Percentiles rank a stretch among this genome's conserved stretches.
These are phyloP conservation scores for Caenorhabditis doughertyi DNA, from an alignment of 2,888 invertebrate species.

Conservation along the genomic window DNA sequence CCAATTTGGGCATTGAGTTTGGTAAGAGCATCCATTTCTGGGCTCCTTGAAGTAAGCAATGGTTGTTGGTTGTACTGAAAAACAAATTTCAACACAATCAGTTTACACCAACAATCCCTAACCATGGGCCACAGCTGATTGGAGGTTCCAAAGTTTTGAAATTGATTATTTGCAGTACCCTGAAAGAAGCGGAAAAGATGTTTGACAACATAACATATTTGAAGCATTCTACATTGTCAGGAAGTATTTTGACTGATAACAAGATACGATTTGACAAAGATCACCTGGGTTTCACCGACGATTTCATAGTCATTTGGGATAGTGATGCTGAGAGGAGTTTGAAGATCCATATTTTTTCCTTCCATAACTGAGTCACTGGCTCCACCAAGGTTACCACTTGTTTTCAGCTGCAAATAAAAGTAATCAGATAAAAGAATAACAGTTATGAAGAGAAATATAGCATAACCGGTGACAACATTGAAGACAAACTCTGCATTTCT, in stretches of 20 bases:
- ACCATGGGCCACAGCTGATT: constrained; percentile 25
- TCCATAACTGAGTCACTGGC: neutral
- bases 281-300: constrained; percentile 32
- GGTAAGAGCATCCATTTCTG: constrained; percentile 23
- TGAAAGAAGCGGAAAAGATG: neutral
- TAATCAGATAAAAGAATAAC: neutral
- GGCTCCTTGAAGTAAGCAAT: constrained; percentile 22
- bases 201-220: neutral
- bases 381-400: neutral
- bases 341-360: constrained; percentile 1
- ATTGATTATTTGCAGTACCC: neutral
- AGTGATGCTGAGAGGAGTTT: constrained; percentile 42
- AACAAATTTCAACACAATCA: neutral
- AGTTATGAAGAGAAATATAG: neutral
- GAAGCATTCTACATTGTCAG: neutral
- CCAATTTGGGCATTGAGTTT: constrained; percentile 28
- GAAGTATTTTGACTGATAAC: neutral
- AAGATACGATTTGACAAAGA: neutral
- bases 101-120: too few relatives aligned
- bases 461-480: constrained; percentile 51
- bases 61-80: constrained; percentile 48
- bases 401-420: constrained; percentile 5
- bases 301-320: constrained; percentile 42
- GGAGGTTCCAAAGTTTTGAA: neutral
- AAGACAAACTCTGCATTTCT: constrained; percentile 44